phyloP scores from a whole-genome alignment of 2,888 invertebrate genomes.

The Caenorhabditis panamensis region DNA sequence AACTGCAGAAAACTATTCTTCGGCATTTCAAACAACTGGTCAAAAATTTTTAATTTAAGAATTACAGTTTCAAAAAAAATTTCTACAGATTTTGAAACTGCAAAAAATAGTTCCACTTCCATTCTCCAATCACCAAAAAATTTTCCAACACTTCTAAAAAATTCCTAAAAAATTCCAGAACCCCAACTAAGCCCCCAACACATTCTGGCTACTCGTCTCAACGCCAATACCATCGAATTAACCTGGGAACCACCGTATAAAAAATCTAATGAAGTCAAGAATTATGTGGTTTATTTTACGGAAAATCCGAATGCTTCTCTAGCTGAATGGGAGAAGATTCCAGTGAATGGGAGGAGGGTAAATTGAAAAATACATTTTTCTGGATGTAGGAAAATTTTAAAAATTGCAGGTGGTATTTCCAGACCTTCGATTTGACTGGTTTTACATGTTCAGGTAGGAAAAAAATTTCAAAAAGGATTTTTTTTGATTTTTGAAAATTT shows the following conservation, averaged over 20 bases:
- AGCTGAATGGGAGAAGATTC: slow-evolving; percentile 79
- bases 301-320: slow-evolving; percentile 78
- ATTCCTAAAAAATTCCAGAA: slow-evolving; percentile 62
- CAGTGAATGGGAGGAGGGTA: slow-evolving; percentile 75
- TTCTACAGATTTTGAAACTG: not conserved
- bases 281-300: slow-evolving; percentile 80
- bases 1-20: no score
- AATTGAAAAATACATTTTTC: not conserved
- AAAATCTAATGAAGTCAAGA: slow-evolving; percentile 78
- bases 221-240: slow-evolving; percentile 78
- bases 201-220: slow-evolving; percentile 76
- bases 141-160: no score
- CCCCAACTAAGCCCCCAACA: slow-evolving; percentile 80
- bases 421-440: slow-evolving; percentile 80
- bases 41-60: no score
- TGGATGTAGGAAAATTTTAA: not conserved
- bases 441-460: slow-evolving; percentile 72
- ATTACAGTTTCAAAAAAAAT: not conserved
- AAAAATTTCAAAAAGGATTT: no score
- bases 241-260: slow-evolving; percentile 81
- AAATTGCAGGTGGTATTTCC: slow-evolving; percentile 76
- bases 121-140: no score
- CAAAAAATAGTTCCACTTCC: not conserved
- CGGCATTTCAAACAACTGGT: no score
- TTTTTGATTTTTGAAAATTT: slow-evolving; percentile 3